Evolutionary conservation across 2,888 invertebrate genomes (phyloP).

Genomic region (Eubasilissa splendida): DNA sequence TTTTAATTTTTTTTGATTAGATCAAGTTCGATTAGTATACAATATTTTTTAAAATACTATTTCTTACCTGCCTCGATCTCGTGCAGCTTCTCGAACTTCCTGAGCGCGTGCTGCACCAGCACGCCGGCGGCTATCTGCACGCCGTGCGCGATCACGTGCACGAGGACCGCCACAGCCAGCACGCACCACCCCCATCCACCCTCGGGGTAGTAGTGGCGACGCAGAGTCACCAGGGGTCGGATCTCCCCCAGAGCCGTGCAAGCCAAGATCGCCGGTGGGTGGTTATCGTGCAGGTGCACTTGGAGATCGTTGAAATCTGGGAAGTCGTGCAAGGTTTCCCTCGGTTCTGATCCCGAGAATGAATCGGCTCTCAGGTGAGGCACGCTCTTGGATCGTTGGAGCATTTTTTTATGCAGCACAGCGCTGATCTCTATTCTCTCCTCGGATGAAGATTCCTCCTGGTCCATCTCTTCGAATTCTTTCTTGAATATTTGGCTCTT

Average conservation of each 20-base stretch:
- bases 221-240: constrained; percentile 77
- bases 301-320: constrained; percentile 46
- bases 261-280: constrained; percentile 68
- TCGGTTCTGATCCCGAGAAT: constrained; percentile 51
- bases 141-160: constrained; percentile 83
- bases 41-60: background rate
- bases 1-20: too few relatives aligned
- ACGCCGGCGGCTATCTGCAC: constrained; percentile 80
- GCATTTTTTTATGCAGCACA: constrained; percentile 35
- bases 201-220: constrained; percentile 90
- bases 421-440: constrained; percentile 49
- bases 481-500: background rate
- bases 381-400: constrained; percentile 49
- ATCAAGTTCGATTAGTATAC: too few relatives aligned
- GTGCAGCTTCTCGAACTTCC: constrained; percentile 74
- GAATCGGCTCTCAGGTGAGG: constrained; percentile 55
- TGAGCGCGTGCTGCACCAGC: constrained; percentile 73
- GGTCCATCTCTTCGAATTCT: constrained; percentile 45
- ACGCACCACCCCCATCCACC: constrained; percentile 93
- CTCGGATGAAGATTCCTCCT: constrained; percentile 56
- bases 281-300: constrained; percentile 54
- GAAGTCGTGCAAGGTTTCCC: constrained; percentile 42
- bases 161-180: constrained; percentile 79
- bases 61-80: constrained; percentile 77
- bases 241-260: constrained; percentile 63